Base-by-base conservation (phyloP, 2,888 invertebrate species). In the Rhagonycha lutea region DNA sequence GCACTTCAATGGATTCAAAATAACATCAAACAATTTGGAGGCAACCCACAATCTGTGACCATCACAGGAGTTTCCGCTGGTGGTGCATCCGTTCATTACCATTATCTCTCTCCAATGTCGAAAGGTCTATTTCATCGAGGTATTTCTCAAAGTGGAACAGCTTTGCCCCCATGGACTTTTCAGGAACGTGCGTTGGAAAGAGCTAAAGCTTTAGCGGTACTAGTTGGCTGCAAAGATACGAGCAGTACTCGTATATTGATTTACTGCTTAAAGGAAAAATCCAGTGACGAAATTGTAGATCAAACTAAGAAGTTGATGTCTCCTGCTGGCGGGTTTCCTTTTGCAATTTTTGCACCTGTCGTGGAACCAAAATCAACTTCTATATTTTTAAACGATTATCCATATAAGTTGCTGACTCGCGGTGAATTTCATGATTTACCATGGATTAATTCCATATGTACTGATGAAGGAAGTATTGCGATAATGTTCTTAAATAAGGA, bases 61-160 rank as follows among this genome's bases (percentile, higher is more conserved):
- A 18, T 18, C 2, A 18, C 18, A 18, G 18, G 18, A 18, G 18
- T 18, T 18, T 18, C 18, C 2, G 18, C 18, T 2, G 18, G 18
- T 18, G 18, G 18, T 18, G 18, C 18, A 18, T 18, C 18, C 18
- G 18, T 18, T 18, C 18, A 18, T 84, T 91, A 92, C 81, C 94
- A 94, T 77, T 91, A 92, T 79, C 80, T 94, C 11, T 92, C 93
- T 0, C 90, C 91, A 0, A 82, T 90, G 79, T 91, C 92, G 23
- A 81, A 73, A 74, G 82, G 89, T 8, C 86, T 89, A 87, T 89
- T 91, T 82, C 84, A 88, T 78, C 86, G 90, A 23, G 93, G 92
- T 18, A 91, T 92, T 68, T 93, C 94, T 0, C 89, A 90, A 83
- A 94, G 94, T 81, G 94, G 94, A 0, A 89, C 91, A 1, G 90